Conservation (phyloP, 1,140 invertebrate genomes). For the Caenorhabditis latens region DNA sequence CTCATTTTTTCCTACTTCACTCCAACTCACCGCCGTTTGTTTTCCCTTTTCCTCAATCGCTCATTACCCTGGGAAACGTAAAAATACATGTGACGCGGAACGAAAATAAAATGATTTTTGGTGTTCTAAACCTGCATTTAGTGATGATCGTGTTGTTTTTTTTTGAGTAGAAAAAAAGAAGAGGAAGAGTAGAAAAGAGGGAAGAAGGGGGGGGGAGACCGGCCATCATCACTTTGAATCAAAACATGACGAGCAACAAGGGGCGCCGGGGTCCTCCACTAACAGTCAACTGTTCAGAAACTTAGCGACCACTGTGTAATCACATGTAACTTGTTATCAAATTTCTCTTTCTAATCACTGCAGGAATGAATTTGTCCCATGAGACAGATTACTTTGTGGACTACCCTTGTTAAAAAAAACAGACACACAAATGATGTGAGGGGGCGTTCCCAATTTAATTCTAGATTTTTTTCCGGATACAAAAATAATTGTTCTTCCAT, state of each 20-base stretch:
- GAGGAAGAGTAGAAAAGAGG: neutral
- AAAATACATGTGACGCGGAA: slow-evolving; percentile 50
- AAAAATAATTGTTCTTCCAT: neutral
- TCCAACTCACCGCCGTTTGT: neutral
- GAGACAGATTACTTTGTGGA: neutral
- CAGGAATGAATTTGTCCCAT: neutral
- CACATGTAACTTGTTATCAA: slow-evolving; percentile 51
- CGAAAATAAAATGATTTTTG: slow-evolving; percentile 43
- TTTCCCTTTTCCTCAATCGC: neutral
- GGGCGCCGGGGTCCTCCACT: neutral
- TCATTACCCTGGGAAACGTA: slow-evolving; percentile 34
- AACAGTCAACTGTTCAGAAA: slow-evolving; percentile 43
- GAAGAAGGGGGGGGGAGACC: neutral
- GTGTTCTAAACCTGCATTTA: slow-evolving; percentile 39
- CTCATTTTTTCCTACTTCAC: neutral
- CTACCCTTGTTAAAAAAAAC: neutral
- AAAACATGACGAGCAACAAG: slow-evolving; percentile 31
- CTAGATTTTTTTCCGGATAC: no score
- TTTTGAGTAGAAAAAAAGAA: slow-evolving; percentile 2
- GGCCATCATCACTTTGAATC: slow-evolving; percentile 2
- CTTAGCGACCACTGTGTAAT: slow-evolving; percentile 31
- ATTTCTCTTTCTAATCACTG: slow-evolving; percentile 22
- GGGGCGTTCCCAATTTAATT: neutral
- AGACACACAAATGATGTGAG: neutral
- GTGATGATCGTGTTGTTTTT: slow-evolving; percentile 47